phyloP scores from a whole-genome alignment of 2,797 vertebrate species.

The Sorex maritimensis region DNA sequence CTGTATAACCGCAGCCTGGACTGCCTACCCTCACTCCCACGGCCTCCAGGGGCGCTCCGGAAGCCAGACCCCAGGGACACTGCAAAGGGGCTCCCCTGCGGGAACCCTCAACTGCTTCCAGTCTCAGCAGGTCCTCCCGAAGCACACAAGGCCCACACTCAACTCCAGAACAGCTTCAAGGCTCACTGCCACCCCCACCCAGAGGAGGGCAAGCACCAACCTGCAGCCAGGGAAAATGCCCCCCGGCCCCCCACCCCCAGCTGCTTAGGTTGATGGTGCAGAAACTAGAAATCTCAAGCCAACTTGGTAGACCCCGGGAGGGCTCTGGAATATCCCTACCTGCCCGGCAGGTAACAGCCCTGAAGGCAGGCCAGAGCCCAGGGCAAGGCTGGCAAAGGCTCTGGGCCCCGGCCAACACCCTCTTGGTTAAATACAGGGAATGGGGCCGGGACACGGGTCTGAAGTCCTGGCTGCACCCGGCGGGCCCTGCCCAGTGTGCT shows the following conservation, averaged over 20 bases:
- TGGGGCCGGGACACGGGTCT: conserved; percentile 58
- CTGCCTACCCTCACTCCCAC: background rate
- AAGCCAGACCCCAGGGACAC: background rate
- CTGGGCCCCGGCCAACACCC: conserved; percentile 22
- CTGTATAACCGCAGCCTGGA: background rate
- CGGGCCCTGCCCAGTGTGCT: conserved; percentile 56
- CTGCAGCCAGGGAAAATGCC: too few species aligned
- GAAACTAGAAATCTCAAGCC: too few species aligned
- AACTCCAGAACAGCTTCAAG: too few species aligned
- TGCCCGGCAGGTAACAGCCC: background rate
- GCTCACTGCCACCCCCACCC: too few species aligned
- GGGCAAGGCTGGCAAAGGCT: background rate
- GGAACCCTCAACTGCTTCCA: too few species aligned
- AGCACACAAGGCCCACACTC: too few species aligned
- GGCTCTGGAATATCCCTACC: background rate
- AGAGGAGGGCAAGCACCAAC: too few species aligned
- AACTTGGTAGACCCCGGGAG: too few species aligned
- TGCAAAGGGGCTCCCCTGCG: background rate
- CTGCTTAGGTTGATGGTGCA: too few species aligned
- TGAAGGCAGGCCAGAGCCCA: background rate
- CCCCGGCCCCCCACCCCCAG: too few species aligned
- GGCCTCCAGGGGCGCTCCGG: background rate
- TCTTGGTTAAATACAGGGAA: conserved; percentile 56
- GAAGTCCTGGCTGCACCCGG: conserved; percentile 77
- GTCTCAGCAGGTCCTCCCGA: too few species aligned